Base-by-base conservation (phyloP, 1,140 invertebrate species). In the Halictus rubicundus region DNA sequence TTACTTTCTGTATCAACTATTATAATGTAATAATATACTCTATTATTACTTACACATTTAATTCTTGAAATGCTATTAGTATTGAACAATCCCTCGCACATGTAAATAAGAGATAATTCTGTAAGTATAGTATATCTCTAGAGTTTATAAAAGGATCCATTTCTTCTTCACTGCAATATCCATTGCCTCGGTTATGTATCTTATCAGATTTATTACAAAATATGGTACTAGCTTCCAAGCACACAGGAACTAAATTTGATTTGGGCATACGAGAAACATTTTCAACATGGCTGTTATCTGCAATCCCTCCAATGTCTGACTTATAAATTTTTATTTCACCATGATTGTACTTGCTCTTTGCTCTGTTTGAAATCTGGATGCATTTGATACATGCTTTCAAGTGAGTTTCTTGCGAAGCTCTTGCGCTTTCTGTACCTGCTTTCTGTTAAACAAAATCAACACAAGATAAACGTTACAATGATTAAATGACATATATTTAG, bases 31-130 rank as follows among this genome's bases (percentile, higher is more conserved):
- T 37, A 49, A 70, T 60, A 32, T 68, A 23, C 19, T 70, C 27
- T 66, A 25, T 16, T 21, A 9, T 21, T 6, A 89, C 91, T 91
- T 88, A 92, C 91, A 61, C 37, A 65, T 91, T 72, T 42, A 91
- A 80, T 89, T 90, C 87, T 77, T 89, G 91, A 87, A 95, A 94
- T 37, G 93, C 88, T 42, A 95, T 90, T 81, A 95, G 91, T 80
- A 95, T 93, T 0, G 94, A 95, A 80, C 94, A 95, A 87, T 95
- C 94, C 80, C 92, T 94, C 0, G 94, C 94, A 9, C 92, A 94
- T 14, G 92, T 90, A 39, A 93, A 94, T 42, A 95, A 79, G 66
- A 95, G 88, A 85, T 94, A 95, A 84, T 92, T 92, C 68, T 93
- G 90, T 25, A 95, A 81, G 72, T 80, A 73, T 25, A 80, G 68